A percentile compares a stretch with the other conserved stretches of the same genome.
These are phyloP conservation scores for Morbakka virulenta DNA, from an alignment of 30 jellyfish, hydroid and myxozoan species.

Conservation along the genomic window DNA sequence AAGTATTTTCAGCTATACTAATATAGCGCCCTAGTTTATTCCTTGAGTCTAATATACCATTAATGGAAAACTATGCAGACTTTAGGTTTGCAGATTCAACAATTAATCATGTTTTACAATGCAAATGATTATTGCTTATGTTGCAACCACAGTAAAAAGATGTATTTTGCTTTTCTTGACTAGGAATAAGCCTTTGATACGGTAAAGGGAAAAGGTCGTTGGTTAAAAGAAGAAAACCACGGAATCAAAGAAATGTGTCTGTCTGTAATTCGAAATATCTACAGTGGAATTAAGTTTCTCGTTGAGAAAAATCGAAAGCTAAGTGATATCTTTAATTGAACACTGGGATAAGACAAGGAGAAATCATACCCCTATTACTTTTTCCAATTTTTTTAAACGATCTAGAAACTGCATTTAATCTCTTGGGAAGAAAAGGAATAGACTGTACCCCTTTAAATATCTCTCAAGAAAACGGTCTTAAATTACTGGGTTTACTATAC, in stretches of 20 bases:
- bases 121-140: background rate
- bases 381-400: slow-evolving; percentile 12
- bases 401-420: background rate
- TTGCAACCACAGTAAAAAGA: slow-evolving; percentile 1
- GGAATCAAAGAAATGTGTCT: background rate
- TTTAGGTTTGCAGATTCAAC: background rate
- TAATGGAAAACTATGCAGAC: slow-evolving; percentile 4
- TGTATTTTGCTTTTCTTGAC: slow-evolving; percentile 12
- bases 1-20: slow-evolving; percentile 5
- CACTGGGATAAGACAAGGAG: slow-evolving; percentile 20
- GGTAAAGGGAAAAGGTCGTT: slow-evolving; percentile 23
- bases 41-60: background rate
- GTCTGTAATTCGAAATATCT: background rate
- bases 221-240: background rate
- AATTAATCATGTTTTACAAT: background rate
- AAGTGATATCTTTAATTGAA: background rate
- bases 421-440: background rate
- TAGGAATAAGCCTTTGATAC: slow-evolving; percentile 20
- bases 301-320: background rate
- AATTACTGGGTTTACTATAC: too few species aligned
- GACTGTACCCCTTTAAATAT: background rate
- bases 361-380: slow-evolving; percentile 3
- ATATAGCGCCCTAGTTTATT: background rate
- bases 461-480: background rate
- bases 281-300: background rate